Base-by-base conservation (phyloP, 2,797 vertebrate species). In the Lophius americanus region DNA sequence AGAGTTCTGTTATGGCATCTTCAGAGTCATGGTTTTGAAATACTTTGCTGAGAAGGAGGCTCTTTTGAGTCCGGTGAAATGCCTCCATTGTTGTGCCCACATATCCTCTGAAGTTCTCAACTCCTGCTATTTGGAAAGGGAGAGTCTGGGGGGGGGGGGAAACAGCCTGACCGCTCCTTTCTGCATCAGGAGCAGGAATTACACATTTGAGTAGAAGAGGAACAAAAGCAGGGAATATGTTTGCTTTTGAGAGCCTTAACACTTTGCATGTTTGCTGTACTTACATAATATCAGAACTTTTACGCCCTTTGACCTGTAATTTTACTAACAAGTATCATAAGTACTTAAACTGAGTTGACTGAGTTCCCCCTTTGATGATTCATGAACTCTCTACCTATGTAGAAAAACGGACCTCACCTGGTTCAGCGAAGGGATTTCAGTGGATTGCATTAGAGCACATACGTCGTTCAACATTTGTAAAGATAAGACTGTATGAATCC, bases 61-160 rank as follows among this genome's bases (percentile, higher is more conserved):
- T 23, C 23, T 23, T 23, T 23, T 23, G 23, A 23, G 23, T 23
- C 32, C 5, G 2, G 63, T 81, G 73, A 84, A 89, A 85, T 82
- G 80, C 79, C 61, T 71, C 81, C 14, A 85, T 86, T 88, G 85
- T 87, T 63, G 70, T 70, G 75, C 73, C 82, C 82, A 85, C 79
- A 79, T 69, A 85, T 78, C 76, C 61, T 48, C 43, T 0, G 73
- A 41, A 76, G 88, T 76, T 87, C 75, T 68, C 73, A 85, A 82
- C 66, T 46, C 54, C 35, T 60, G 75, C 48, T 60, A 61, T 50
- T 76, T 12, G 56, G 54, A 62, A 41, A 37, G 63, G 76, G 44
- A 79, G 78, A 23, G 71, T 72, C 65, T 51, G 60, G 59, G 61
- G 51, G 61, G 63, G 60, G 59, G 61, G 51, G 61, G 63, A 70